These are phyloP conservation scores for Battus philenor DNA, from an alignment of 1,140 invertebrate species.

Conservation along the genomic window DNA sequence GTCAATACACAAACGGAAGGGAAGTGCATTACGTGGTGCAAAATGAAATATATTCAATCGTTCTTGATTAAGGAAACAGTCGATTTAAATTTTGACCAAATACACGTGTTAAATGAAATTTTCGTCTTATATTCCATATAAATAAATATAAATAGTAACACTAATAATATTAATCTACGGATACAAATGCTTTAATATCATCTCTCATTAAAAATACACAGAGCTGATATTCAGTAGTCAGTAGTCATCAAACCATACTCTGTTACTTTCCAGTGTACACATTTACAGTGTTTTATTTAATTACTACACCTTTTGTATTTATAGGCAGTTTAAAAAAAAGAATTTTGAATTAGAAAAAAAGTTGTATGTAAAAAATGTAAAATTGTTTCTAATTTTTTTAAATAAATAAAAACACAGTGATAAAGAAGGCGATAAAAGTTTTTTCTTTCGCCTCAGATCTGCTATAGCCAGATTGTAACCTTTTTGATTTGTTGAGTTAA, in stretches of 20 bases:
- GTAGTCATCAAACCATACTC: constrained; percentile 17
- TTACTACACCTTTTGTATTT: too few relatives aligned
- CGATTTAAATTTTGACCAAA: not conserved
- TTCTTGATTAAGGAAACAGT: not conserved
- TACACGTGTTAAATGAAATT: not conserved
- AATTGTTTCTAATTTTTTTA: too few relatives aligned
- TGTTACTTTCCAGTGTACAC: constrained; percentile 6
- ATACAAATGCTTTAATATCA: constrained; percentile 13
- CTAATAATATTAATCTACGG: constrained; percentile 11
- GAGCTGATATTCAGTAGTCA: constrained; percentile 8
- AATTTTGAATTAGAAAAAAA: too few relatives aligned
- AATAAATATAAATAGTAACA: not conserved
- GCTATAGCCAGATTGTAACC: too few relatives aligned
- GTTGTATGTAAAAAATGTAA: too few relatives aligned
- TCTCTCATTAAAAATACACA: constrained; percentile 17
- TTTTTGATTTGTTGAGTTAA: too few relatives aligned
- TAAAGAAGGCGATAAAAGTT: too few relatives aligned
- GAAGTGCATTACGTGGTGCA: constrained; percentile 1
- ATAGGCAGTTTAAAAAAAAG: too few relatives aligned
- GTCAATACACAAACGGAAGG: constrained; percentile 7
- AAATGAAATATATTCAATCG: not conserved
- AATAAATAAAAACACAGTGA: too few relatives aligned
- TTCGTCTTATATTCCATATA: constrained; percentile 1
- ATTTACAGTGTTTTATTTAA: constrained; percentile 5
- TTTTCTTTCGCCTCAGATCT: too few relatives aligned